Evolutionary conservation across 1,140 invertebrate genomes (phyloP).

Genomic region (Berghia stephanieae): DNA sequence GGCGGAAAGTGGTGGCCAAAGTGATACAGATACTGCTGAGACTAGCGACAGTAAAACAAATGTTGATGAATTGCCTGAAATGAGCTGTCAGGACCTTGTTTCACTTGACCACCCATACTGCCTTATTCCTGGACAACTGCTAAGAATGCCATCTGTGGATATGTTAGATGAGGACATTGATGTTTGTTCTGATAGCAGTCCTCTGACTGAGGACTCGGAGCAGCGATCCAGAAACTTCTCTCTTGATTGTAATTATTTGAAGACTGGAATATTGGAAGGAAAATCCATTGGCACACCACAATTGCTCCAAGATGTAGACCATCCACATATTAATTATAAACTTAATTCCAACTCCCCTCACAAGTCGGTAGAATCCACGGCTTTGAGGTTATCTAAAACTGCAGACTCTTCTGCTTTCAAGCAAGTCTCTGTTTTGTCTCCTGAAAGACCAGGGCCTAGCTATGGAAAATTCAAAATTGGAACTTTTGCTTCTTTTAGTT

Average conservation of each 20-base stretch:
- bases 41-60: slow-evolving; percentile 12
- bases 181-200: slow-evolving; percentile 28
- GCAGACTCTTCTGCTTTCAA: not conserved
- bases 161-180: slow-evolving; percentile 25
- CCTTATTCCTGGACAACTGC: slow-evolving; percentile 5
- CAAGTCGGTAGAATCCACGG: not conserved
- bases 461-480: slow-evolving; percentile 58
- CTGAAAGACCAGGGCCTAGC: slow-evolving; percentile 39
- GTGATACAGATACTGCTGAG: slow-evolving; percentile 23
- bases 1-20: not conserved
- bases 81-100: not conserved
- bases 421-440: not conserved
- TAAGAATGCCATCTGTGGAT: not conserved
- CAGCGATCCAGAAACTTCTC: slow-evolving; percentile 36
- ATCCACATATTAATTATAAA: slow-evolving; percentile 21
- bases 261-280: slow-evolving; percentile 29
- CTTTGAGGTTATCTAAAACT: not conserved
- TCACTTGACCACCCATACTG: slow-evolving; percentile 34
- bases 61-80: not conserved
- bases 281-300: slow-evolving; percentile 21
- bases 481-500: slow-evolving; percentile 58
- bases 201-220: slow-evolving; percentile 36
- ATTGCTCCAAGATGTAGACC: not conserved
- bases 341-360: slow-evolving; percentile 19
- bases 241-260: slow-evolving; percentile 38